Evolutionary conservation across 2,797 vertebrate species (phyloP), one percentile per base, ranked within the genome.

Genomic region (Saxicola maurus): DNA sequence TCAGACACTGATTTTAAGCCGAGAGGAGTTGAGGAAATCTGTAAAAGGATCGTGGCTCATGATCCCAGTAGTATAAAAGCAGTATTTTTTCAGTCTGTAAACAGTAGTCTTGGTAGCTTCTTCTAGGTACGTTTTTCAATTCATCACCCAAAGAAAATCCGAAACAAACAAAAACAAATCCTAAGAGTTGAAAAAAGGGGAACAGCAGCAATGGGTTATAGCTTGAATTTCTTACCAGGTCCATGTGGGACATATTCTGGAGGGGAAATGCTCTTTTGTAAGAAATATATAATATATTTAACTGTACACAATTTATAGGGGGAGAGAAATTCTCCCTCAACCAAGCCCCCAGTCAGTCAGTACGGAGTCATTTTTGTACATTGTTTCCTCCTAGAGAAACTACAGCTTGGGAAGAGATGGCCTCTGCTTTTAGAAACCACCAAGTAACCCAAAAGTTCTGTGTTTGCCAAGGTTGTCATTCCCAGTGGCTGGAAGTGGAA

Each of bases 41-140:
- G 87, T 95, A 95, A 91, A 94, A 96, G 92, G 95, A 91, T 96
- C 86, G 61, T 91, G 89, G 92, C 91, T 97, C 94, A 79, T 83
- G 87, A 96, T 94, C 86, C 96, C 96, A 96, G 96, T 96, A 96
- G 95, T 96, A 96, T 74, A 97, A 97, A 97, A 96, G 94, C 95
- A 97, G 78, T 96, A 81, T 90, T 93, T 96, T 95, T 92, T 96
- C 93, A 96, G 91, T 96, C 95, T 96, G 97, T 97, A 97, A 97
- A 97, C 96, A 97, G 96, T 96, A 95, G 96, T 96, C 83, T 46
- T 86, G 62, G 69, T 92, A 92, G 73, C 13, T 82, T 90, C 83
- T 93, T 92, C 87, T 89, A 91, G 72, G 84, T 78, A 76, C 59
- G 74, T 61, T 87, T 82, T 62, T 92, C 93, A 93, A 86, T 87